Conservation (phyloP, 2,888 invertebrate genomes). For the Terebella lapidaria region DNA sequence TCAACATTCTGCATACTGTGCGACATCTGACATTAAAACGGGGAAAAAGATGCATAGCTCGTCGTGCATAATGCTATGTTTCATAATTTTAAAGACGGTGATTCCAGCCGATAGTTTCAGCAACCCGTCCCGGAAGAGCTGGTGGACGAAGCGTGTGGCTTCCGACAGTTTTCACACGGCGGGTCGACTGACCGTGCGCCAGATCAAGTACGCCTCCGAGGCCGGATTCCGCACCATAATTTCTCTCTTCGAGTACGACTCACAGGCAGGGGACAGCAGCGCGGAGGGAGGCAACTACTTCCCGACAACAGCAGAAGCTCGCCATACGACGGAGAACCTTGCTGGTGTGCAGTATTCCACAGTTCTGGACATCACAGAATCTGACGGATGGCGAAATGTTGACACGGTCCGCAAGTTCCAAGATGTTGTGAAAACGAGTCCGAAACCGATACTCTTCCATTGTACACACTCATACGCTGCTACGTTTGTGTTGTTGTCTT, state of each 20-base stretch:
- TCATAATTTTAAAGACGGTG: too few relatives aligned
- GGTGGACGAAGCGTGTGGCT: not conserved
- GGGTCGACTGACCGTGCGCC: not conserved
- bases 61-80: too few relatives aligned
- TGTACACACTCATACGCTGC: not conserved
- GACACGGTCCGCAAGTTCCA: not conserved
- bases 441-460: not conserved
- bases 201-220: not conserved
- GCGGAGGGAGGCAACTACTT: not conserved
- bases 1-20: too few relatives aligned
- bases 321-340: not conserved
- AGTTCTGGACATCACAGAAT: not conserved
- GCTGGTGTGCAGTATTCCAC: not conserved
- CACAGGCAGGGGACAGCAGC: not conserved
- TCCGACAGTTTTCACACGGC: not conserved
- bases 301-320: not conserved
- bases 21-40: too few relatives aligned
- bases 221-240: not conserved
- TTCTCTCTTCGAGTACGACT: not conserved
- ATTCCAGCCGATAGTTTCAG: too few relatives aligned
- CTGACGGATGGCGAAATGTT: not conserved
- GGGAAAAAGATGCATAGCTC: too few relatives aligned
- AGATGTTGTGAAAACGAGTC: not conserved
- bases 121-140: not conserved
- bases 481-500: not conserved